Percentiles rank a stretch among this genome's conserved stretches.
These are phyloP conservation scores for Brachionichthys hirsutus DNA, from an alignment of 2,113 vertebrate genomes.

Conservation along the genomic window DNA sequence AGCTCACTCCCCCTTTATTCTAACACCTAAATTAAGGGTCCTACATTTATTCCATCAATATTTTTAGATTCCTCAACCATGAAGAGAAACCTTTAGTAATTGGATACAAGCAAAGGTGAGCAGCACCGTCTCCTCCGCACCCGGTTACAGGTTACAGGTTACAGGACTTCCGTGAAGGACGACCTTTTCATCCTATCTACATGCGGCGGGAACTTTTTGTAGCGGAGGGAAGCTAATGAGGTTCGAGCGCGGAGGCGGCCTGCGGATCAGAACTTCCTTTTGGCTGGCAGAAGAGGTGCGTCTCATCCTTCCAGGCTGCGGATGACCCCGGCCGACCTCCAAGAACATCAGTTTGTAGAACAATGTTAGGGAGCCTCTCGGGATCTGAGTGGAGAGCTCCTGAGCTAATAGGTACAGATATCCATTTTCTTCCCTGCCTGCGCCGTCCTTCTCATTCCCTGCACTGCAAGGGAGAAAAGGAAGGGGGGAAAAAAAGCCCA, in stretches of 20 bases:
- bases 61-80: too few relatives aligned
- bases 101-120: too few relatives aligned
- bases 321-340: constrained; percentile 69
- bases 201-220: too few relatives aligned
- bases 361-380: constrained; percentile 69
- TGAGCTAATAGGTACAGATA: constrained; percentile 76
- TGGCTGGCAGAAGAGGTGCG: constrained; percentile 63
- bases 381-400: constrained; percentile 59
- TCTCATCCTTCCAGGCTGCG: constrained; percentile 52
- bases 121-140: constrained; percentile 40
- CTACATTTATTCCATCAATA: too few relatives aligned
- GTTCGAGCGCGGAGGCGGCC: background rate
- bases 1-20: too few relatives aligned
- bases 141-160: constrained; percentile 25
- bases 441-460: constrained; percentile 48
- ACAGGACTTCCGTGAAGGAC: background rate
- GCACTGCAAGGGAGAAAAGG: constrained; percentile 49
- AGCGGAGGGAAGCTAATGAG: too few relatives aligned
- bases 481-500: constrained; percentile 45
- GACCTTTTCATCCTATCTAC: constrained; percentile 14
- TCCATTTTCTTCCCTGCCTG: constrained; percentile 74
- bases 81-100: too few relatives aligned
- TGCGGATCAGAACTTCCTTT: constrained; percentile 46
- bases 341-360: constrained; percentile 73
- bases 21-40: too few relatives aligned